phyloP scores from a whole-genome alignment of 2,888 invertebrate genomes.

The Elegia similella region DNA sequence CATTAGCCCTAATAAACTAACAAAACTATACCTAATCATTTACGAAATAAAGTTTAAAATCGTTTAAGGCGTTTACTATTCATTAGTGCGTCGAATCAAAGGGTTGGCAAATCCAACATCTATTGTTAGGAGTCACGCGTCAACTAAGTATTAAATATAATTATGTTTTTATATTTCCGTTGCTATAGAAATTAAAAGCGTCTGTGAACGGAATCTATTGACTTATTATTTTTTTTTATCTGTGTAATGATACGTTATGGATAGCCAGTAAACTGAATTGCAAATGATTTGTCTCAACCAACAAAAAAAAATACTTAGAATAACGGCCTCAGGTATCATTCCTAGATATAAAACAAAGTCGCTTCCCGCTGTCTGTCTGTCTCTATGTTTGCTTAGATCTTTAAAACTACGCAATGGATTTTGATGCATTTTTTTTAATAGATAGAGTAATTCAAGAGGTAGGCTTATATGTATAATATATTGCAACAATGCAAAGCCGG shows the following conservation, averaged over 20 bases:
- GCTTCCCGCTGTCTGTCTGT: too few relatives aligned
- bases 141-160: constrained; percentile 67
- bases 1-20: constrained; percentile 40
- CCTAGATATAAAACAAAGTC: too few relatives aligned
- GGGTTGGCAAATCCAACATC: constrained; percentile 79
- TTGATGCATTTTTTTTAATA: too few relatives aligned
- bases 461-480: too few relatives aligned
- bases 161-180: constrained; percentile 73
- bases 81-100: constrained; percentile 73
- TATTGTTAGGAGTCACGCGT: constrained; percentile 79
- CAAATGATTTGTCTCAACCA: not conserved
- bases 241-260: constrained; percentile 4
- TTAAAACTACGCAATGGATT: too few relatives aligned
- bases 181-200: constrained; percentile 62
- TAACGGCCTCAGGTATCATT: too few relatives aligned
- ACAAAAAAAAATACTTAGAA: too few relatives aligned
- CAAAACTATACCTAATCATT: constrained; percentile 34
- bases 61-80: constrained; percentile 40
- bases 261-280: not conserved
- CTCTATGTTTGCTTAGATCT: too few relatives aligned
- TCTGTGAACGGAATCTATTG: constrained; percentile 27
- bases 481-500: too few relatives aligned
- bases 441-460: too few relatives aligned
- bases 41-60: constrained; percentile 34
- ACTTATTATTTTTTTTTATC: constrained; percentile 14